phyloP scores from a whole-genome alignment of 2,113 vertebrate species.

The Isurus oxyrinchus region DNA sequence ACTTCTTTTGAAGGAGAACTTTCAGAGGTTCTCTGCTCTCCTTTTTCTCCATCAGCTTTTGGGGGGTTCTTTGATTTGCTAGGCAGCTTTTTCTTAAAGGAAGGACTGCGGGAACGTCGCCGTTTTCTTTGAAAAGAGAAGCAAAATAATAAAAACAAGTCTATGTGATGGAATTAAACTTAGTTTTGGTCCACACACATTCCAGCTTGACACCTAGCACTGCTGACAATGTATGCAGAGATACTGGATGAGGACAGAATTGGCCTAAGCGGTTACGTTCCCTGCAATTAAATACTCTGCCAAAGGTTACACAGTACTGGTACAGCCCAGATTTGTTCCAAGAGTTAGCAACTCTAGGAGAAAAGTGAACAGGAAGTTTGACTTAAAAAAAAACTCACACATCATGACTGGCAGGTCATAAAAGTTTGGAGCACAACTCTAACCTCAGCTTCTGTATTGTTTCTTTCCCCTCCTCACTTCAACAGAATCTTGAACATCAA shows the following conservation, averaged over 20 bases:
- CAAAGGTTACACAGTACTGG: background rate
- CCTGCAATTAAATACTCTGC: background rate
- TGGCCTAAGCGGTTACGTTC: background rate
- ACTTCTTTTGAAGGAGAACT: constrained; percentile 9
- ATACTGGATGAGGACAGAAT: background rate
- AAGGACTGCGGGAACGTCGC: constrained; percentile 21
- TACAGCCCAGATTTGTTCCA: background rate
- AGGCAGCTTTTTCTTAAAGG: constrained; percentile 7
- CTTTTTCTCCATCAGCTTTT: constrained; percentile 33
- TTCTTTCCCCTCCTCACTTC: background rate
- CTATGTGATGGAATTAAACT: background rate
- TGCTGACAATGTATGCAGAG: background rate
- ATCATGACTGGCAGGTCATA: background rate
- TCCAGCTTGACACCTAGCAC: background rate
- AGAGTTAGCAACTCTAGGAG: background rate
- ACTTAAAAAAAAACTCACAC: background rate
- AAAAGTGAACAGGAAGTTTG: background rate
- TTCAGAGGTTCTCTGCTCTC: constrained; percentile 21
- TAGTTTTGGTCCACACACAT: background rate
- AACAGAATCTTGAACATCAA: background rate
- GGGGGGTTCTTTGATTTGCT: constrained; percentile 18
- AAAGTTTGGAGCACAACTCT: background rate
- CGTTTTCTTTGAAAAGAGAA: background rate
- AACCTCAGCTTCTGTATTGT: background rate
- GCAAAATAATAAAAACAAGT: background rate